Conservation (phyloP, 2,113 vertebrate genomes). For the Pterocles burchelli region DNA sequence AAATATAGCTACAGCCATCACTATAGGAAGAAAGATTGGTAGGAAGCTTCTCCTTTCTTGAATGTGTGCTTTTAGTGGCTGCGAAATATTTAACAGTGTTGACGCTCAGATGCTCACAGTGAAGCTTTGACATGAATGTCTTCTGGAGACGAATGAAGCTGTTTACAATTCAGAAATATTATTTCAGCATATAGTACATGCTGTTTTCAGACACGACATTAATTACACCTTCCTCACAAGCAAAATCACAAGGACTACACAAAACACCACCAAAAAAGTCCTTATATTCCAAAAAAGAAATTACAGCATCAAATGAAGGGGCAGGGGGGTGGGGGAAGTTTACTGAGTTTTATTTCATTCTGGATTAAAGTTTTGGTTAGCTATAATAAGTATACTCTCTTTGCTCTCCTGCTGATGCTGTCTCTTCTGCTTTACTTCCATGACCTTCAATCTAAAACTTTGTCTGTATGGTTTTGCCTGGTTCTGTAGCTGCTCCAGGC, state of each 20-base stretch:
- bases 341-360: not conserved
- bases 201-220: not conserved
- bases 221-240: not conserved
- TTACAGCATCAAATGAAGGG: not conserved
- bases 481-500: not conserved
- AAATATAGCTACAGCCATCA: not conserved
- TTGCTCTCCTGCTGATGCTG: not conserved
- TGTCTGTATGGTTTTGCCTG: not conserved
- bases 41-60: not conserved
- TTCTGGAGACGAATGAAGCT: conserved; percentile 12
- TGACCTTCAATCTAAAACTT: not conserved
- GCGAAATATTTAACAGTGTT: not conserved
- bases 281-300: not conserved
- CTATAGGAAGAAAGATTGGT: not conserved
- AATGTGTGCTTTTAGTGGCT: not conserved
- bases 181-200: not conserved
- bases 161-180: conserved; percentile 17
- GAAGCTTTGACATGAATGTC: not conserved
- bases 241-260: not conserved
- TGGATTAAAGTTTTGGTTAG: not conserved
- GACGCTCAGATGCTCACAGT: not conserved
- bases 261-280: not conserved
- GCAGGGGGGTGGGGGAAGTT: not conserved
- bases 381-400: not conserved
- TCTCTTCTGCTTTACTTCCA: not conserved